A percentile compares a stretch with the other conserved stretches of the same genome.
These are phyloP conservation scores for Spea hammondii DNA, from an alignment of 2,797 vertebrate genomes.

Conservation along the genomic window DNA sequence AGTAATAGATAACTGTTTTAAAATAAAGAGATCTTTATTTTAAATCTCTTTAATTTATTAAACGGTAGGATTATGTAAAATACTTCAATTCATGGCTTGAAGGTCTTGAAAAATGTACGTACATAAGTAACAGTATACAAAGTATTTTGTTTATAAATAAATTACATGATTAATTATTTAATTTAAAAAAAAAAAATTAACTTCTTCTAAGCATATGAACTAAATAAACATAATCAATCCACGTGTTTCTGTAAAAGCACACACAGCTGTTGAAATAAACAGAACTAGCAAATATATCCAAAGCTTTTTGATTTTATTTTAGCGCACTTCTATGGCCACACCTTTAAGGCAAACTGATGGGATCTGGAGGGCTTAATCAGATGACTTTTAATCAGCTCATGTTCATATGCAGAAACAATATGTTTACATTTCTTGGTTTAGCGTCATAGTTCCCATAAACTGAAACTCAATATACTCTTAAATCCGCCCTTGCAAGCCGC, in stretches of 20 bases:
- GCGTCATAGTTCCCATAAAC: constrained; percentile 22
- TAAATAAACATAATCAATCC: background rate
- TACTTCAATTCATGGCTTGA: too few relatives aligned
- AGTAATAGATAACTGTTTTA: too few relatives aligned
- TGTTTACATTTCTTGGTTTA: constrained; percentile 35
- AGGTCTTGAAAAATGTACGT: too few relatives aligned
- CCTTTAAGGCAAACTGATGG: constrained; percentile 23
- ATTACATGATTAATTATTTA: too few relatives aligned
- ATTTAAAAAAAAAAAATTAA: too few relatives aligned
- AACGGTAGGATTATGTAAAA: too few relatives aligned
- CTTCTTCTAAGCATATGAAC: background rate
- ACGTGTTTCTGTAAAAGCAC: background rate
- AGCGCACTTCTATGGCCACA: constrained; percentile 2
- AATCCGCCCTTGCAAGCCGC: constrained; percentile 26
- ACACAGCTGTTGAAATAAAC: background rate
- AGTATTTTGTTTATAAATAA: too few relatives aligned
- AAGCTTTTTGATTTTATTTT: background rate
- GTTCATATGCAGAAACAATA: constrained; percentile 12
- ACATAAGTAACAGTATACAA: too few relatives aligned
- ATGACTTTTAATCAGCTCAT: constrained; percentile 28
- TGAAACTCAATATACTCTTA: constrained; percentile 25
- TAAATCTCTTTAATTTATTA: too few relatives aligned
- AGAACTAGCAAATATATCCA: background rate
- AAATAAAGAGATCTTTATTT: too few relatives aligned
- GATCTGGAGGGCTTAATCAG: constrained; percentile 26